Evolutionary conservation across 2,113 vertebrate species (phyloP).

Genomic region (Tympanuchus pallidicinctus): DNA sequence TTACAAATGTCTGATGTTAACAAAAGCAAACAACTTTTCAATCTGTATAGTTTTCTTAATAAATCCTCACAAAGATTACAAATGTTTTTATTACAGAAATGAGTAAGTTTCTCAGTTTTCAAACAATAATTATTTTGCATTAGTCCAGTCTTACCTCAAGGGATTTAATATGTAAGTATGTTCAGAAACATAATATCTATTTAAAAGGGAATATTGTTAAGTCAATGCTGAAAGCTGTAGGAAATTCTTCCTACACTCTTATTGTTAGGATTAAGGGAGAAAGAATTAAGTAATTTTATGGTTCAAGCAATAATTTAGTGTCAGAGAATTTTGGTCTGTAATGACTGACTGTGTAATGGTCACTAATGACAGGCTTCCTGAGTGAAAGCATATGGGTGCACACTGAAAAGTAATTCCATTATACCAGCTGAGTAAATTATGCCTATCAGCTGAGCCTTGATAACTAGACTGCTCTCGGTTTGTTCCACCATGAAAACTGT

Average conservation of each 20-base stretch:
- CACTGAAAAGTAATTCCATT: not conserved
- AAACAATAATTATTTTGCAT: not conserved
- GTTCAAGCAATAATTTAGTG: not conserved
- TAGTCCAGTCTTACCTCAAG: not conserved
- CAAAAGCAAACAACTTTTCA: not conserved
- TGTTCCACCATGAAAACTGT: not conserved
- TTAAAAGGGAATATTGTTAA: not conserved
- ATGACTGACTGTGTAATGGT: not conserved
- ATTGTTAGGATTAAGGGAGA: not conserved
- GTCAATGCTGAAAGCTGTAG: not conserved
- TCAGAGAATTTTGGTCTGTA: not conserved
- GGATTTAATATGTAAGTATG: not conserved
- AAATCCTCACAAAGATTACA: not conserved
- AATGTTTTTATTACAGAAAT: not conserved
- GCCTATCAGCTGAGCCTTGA: not conserved
- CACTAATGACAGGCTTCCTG: not conserved
- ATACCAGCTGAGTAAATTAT: not conserved
- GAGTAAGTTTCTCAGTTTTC: not conserved
- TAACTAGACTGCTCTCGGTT: not conserved
- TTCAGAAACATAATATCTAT: not conserved
- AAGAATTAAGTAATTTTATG: not conserved
- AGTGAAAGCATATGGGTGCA: not conserved
- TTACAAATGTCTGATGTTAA: not conserved
- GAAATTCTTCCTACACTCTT: not conserved
- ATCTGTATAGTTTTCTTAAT: not conserved